Evolutionary conservation across 2,113 vertebrate species (phyloP).

Genomic region (Psittacus erithacus): DNA sequence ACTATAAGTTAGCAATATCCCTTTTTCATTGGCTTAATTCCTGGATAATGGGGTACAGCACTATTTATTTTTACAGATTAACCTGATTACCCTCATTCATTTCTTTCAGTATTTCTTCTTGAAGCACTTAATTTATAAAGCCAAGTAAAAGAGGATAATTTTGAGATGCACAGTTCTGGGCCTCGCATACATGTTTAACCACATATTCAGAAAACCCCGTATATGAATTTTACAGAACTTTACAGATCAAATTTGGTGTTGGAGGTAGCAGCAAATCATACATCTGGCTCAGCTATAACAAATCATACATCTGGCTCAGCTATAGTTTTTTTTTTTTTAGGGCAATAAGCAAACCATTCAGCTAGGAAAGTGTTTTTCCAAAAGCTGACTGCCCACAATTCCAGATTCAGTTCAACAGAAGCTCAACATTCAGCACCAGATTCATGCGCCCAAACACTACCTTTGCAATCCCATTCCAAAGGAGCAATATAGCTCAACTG

Average conservation of each 20-base stretch:
- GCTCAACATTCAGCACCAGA: neutral
- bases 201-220: neutral
- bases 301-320: neutral
- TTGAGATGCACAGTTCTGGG: neutral
- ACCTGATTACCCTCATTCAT: neutral
- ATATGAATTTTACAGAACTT: neutral
- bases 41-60: neutral
- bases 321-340: neutral
- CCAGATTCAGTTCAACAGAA: neutral
- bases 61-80: neutral
- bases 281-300: neutral
- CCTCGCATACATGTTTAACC: fast-evolving
- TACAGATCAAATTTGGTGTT: neutral
- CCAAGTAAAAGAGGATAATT: neutral
- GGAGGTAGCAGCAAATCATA: neutral
- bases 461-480: neutral
- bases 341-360: neutral
- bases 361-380: neutral
- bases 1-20: neutral
- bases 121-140: neutral
- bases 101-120: neutral
- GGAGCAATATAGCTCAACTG: neutral
- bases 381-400: neutral
- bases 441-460: neutral
- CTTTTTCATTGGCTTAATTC: neutral